Evolutionary conservation across 2,113 vertebrate species (phyloP), one percentile per base, ranked within the genome.

Genomic region (Myocastor coypus): DNA sequence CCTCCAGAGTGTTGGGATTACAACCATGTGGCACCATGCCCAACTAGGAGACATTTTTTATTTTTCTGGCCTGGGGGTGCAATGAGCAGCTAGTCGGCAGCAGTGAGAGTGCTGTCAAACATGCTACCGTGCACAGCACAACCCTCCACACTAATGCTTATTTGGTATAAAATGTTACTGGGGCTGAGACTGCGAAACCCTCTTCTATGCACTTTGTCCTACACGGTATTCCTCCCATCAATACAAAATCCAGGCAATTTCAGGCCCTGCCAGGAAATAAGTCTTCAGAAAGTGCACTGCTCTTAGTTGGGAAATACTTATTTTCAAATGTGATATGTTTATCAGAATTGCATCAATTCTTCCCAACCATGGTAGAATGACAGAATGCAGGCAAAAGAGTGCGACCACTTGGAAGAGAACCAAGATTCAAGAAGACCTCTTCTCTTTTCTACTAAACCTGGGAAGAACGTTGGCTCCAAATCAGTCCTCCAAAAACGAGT

Each of bases 301-400:
- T 96, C 34, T 57, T 42, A 82, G 68, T 46, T 17, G 40, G 77
- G 34, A 89, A n/a, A 83, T 82, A 86, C 26, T 89, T 96, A 81
- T n/a, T 92, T 97, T 94, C 42, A 93, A 61, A 73, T 24, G 40
- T 77, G 50, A 13, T 57, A 61, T 68, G 94, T 75, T 82, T 95
- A 66, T 87, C 95, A n/a, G 11, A 83, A n/a, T 55, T 93, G 96
- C 88, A 11, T 40, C 89, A 2, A 0, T 8, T 80, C 68, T 77
- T 22, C 50, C 1, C 7, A 80, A 85, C 55, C 28, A 32, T 64
- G 8, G 46, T 1, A 75, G 50, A 91, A 26, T n/a, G 55, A 87
- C 42, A 57, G 34, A 89, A 84, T 46, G 10, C 40, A 69, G 22
- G 50, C 40, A 84, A 57, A 84, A 57, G n/a, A 32, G 28, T 14